phyloP scores from a whole-genome alignment of 2,888 invertebrate species.

The Ennomos erosarius region DNA sequence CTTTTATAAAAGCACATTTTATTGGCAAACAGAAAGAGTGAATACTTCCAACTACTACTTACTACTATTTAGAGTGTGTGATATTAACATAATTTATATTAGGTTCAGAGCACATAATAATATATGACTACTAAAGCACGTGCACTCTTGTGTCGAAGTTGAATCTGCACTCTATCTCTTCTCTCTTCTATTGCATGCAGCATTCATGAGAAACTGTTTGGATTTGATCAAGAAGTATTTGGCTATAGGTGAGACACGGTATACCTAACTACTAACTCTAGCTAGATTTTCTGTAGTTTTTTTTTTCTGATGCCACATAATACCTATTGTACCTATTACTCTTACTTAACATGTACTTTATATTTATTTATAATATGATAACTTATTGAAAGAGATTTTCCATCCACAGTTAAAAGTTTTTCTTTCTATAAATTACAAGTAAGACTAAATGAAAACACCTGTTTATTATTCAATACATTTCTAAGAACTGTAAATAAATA shows the following conservation, averaged over 20 bases:
- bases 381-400: no score
- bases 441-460: no score
- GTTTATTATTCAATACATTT: background rate
- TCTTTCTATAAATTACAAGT: no score
- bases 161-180: conserved; percentile 79
- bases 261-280: conserved; percentile 37
- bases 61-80: conserved; percentile 9
- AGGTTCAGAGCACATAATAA: conserved; percentile 21
- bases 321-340: no score
- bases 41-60: background rate
- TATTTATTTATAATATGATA: no score
- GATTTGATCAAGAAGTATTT: conserved; percentile 91
- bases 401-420: no score
- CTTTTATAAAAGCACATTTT: conserved; percentile 6
- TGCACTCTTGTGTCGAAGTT: conserved; percentile 54
- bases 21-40: conserved; percentile 4
- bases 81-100: conserved; percentile 13
- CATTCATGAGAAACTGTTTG: conserved; percentile 92
- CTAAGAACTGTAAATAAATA: conserved; percentile 16
- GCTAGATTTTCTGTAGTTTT: conserved; percentile 25
- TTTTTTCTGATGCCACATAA: conserved; percentile 6
- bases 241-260: conserved; percentile 87
- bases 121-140: conserved; percentile 28
- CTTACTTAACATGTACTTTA: no score
- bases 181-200: conserved; percentile 89